Base-by-base conservation (phyloP, 2,113 vertebrate genomes). In the Oxyruncus cristatus region DNA sequence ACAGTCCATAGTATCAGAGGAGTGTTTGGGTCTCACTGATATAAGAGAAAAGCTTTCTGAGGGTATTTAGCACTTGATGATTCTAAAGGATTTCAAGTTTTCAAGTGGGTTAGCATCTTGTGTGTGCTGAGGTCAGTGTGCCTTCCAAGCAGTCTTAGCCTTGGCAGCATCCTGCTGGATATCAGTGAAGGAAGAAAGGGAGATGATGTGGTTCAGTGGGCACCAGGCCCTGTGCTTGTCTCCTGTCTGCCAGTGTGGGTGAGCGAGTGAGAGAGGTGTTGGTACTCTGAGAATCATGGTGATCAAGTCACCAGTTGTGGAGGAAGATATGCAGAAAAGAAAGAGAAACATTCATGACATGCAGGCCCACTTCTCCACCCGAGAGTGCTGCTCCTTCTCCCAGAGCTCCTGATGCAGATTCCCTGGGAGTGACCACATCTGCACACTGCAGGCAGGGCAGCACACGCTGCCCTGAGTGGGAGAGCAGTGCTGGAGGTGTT, bases 1-100 rank as follows among this genome's bases (percentile, higher is more conserved):
- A 41, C 39, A 61, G 42, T 2, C 27, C 39, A 8, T 17, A 14
- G 32, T 3, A 21, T 9, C 24, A 66, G 30, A 24, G 33, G 23
- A 77, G 28, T 0, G 32, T 23, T 39, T 1, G 33, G 12, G 2
- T 20, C 12, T 7, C 22, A 0, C 9, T 24, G 22, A n/a, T 62
- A 0, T 16, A 33, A 9, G 20, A 30, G 22, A 80, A 53, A 35
- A 63, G 41, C 17, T 28, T 52, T 59, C 53, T 30, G 58, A 28
- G 12, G 27, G 8, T 13, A 35, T 55, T 50, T 71, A 39, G 46
- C 30, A 52, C 30, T 63, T 53, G 42, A 5, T n/a, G 63, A 42
- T 58, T 41, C 8, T 33, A 42, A 50, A 59, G 33, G 63, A 44
- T 50, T 47, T 27, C 37, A 44, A 44, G 49, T 49, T 91, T 58